Evolutionary conservation across 2,113 vertebrate species (phyloP), one percentile per base, ranked within the genome.

Genomic region (Daubentonia madagascariensis): DNA sequence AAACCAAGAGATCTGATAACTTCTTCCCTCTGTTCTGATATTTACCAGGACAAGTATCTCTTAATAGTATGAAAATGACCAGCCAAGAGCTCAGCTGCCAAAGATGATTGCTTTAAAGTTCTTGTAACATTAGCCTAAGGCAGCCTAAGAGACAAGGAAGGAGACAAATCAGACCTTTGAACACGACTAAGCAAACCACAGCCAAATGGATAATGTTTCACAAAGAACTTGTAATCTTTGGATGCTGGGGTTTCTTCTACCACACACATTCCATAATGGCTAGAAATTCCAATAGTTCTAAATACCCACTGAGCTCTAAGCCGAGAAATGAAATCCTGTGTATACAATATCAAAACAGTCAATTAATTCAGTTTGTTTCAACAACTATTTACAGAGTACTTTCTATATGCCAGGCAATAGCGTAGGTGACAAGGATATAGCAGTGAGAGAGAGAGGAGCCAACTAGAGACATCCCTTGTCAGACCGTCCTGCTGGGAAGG

Each of bases 161-260:
- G 35, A 94, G 94, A 97, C 97, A 96, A 96, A 97, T 94, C 91
- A 97, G 94, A 83, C 61, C 83, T 96, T 93, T 97, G 89, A 98
- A 95, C 79, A 97, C 1, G 8, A 81, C 67, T 83, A 97, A 96
- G 61, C 54, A 94, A 97, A 91, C 76, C 89, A 84, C 73, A 96
- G 97, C 81, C 96, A 94, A 96, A 96, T 40, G 85, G 80, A 97
- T 91, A 84, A 90, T 92, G 72, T 97, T 95, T 95, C 96, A 96
- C 90, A 97, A 95, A 97, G 92, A 97, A 94, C 37, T 6, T 93
- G 25, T 87, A 61, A 91, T 91, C 72, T 95, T 94, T 95, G 81
- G 72, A 89, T 72, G 70, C 84, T 90, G 35, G 61, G 40, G 52
- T 78, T 97, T 87, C 78, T 94, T 95, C 91, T 88, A 95, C 76